A percentile compares a stretch with the other conserved stretches of the same genome.
Evolutionary conservation across 2,888 invertebrate species (phyloP).

Genomic region (Acanthosoma haemorrhoidale): DNA sequence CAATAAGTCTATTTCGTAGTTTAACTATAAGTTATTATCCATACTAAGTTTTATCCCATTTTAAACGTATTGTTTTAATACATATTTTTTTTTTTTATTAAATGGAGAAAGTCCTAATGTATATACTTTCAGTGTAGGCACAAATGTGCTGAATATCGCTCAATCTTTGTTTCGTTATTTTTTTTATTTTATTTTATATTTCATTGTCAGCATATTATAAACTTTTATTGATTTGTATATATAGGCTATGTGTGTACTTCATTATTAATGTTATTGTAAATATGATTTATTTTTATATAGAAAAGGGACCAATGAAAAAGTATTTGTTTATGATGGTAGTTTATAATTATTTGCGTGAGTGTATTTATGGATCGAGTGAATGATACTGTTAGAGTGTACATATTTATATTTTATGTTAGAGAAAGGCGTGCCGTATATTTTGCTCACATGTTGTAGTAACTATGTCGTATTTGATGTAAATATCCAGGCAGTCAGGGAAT

Average conservation of each 20-base stretch:
- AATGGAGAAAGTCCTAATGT: not conserved
- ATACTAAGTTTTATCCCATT: not conserved
- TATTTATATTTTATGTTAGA: not conserved
- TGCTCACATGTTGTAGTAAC: not conserved
- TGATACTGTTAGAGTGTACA: not conserved
- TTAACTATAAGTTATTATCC: not conserved
- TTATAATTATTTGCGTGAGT: not conserved
- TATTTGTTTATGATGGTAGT: not conserved
- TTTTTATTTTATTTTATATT: not conserved
- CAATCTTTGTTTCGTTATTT: too few species aligned
- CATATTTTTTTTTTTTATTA: too few species aligned
- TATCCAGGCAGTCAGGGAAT: not conserved
- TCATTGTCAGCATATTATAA: not conserved
- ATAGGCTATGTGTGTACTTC: not conserved
- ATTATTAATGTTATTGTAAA: not conserved
- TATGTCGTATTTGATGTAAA: not conserved
- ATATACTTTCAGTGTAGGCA: conserved; percentile 3
- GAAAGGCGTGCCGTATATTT: not conserved
- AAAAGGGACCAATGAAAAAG: not conserved
- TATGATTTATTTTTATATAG: conserved; percentile 1
- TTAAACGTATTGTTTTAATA: not conserved
- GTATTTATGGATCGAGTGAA: not conserved
- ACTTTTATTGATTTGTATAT: not conserved
- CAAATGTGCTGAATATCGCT: conserved; percentile 8
- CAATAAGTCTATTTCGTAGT: not conserved